phyloP scores from a whole-genome alignment of 1,140 invertebrate genomes.

The Mamestra configurata region DNA sequence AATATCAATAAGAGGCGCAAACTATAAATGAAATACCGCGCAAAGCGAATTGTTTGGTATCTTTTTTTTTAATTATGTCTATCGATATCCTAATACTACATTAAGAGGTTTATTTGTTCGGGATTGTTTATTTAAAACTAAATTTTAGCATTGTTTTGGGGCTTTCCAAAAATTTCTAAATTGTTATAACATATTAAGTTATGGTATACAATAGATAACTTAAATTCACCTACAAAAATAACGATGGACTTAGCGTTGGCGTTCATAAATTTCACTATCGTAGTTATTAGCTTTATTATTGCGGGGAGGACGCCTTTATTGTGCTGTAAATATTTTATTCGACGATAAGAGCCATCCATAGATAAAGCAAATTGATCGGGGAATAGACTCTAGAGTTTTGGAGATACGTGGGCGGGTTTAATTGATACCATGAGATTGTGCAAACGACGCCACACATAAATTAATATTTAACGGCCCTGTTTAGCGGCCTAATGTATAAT shows the following conservation, averaged over 20 bases:
- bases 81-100: slow-evolving; percentile 23
- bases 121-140: not conserved
- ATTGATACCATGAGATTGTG: slow-evolving; percentile 81
- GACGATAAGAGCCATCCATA: slow-evolving; percentile 75
- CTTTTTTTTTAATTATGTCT: slow-evolving; percentile 46
- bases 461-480: slow-evolving; percentile 76
- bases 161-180: too few relatives aligned
- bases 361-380: slow-evolving; percentile 85
- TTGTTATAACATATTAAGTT: not conserved
- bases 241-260: slow-evolving; percentile 39
- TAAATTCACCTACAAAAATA: slow-evolving; percentile 20
- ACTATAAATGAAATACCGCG: slow-evolving; percentile 66
- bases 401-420: slow-evolving; percentile 77
- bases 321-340: slow-evolving; percentile 85
- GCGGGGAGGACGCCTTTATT: slow-evolving; percentile 78
- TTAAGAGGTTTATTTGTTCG: not conserved
- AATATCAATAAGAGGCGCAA: slow-evolving; percentile 72
- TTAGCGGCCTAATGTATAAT: slow-evolving; percentile 72
- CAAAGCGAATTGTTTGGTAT: slow-evolving; percentile 55
- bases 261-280: slow-evolving; percentile 72
- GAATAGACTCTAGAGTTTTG: slow-evolving; percentile 66
- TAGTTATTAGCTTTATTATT: slow-evolving; percentile 84
- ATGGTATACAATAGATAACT: slow-evolving; percentile 3
- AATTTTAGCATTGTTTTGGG: not conserved
- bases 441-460: slow-evolving; percentile 71